phyloP scores from a whole-genome alignment of 2,888 invertebrate genomes.

The Apotomis turbidana region DNA sequence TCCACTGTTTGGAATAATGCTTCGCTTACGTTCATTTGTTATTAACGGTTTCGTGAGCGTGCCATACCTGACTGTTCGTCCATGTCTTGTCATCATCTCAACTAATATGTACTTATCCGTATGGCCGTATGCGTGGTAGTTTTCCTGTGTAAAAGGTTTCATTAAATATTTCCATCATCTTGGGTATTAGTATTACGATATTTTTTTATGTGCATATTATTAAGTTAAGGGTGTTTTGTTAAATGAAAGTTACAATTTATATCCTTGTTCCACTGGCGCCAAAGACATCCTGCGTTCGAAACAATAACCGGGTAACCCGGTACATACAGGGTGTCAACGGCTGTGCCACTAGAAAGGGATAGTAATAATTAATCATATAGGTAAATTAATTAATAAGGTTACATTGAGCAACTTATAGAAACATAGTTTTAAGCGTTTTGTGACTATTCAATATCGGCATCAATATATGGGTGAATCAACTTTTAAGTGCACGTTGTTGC shows the following conservation, averaged over 20 bases:
- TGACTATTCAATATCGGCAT: no score
- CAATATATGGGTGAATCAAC: no score
- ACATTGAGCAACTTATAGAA: no score
- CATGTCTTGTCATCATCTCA: constrained; percentile 22
- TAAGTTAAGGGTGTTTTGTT: no score
- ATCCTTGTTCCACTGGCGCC: not conserved
- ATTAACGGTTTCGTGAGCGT: constrained; percentile 75
- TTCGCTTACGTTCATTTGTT: constrained; percentile 68
- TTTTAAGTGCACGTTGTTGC: no score
- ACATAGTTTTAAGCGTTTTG: no score
- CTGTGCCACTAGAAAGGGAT: no score
- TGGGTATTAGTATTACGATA: not conserved
- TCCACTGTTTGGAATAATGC: constrained; percentile 63
- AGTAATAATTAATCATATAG: no score
- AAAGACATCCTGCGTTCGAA: not conserved
- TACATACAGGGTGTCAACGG: no score
- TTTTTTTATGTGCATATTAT: not conserved
- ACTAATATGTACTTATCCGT: not conserved
- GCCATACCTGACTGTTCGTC: constrained; percentile 60
- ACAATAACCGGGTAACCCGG: no score
- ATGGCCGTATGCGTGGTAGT: not conserved
- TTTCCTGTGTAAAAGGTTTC: not conserved
- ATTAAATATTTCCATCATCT: not conserved
- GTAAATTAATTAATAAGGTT: no score
- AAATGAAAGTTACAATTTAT: no score